Base-by-base conservation (phyloP, 2,797 vertebrate genomes). In the Sus cebifrons region DNA sequence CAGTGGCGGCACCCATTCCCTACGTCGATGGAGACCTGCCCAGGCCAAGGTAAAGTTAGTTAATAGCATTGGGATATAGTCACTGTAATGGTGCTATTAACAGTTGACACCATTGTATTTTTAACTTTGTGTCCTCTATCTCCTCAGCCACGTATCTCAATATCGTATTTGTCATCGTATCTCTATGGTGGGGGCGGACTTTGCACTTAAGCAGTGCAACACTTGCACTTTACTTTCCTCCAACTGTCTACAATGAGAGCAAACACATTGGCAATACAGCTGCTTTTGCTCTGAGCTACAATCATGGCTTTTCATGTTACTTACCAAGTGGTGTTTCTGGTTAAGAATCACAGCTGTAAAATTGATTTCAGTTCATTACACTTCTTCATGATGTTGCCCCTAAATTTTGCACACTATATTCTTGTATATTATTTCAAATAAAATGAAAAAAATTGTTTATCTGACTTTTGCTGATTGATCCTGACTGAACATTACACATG, bases 401-500 rank as follows among this genome's bases (percentile, higher is more conserved):
- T 99, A 98, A 99, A 99, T 99, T 99, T 99, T 99, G 99, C 99
- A 99, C 99, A 99, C 97, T 99, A 99, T 99, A 99, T 99, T 99
- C 99, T 99, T 99, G 99, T 99, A 99, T 99, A 99, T 99, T 99
- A 99, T 99, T 99, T 99, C 99, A 99, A 99, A 99, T 99, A 99
- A 99, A 99, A 99, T 97, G 98, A 98, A 99, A 98, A 96, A 94
- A 94, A 93, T 79, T 79, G 65, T 87, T 94, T 93, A 65, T 91
- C 81, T 74, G 94, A 88, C 25, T 82, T 94, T 32, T 68, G 27
- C 56, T 94, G 94, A 60, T 79, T 96, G 58, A 92, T 58, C 85
- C 79, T 71, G 86, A 90, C 58, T 92, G 58, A 83, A 64, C 29
- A 58, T 94, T 27, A 60, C 65, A 7, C 71, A 36, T 71, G 54